Base-by-base conservation (phyloP, 2,797 vertebrate genomes). In the Typhlichthys eigenmanni region DNA sequence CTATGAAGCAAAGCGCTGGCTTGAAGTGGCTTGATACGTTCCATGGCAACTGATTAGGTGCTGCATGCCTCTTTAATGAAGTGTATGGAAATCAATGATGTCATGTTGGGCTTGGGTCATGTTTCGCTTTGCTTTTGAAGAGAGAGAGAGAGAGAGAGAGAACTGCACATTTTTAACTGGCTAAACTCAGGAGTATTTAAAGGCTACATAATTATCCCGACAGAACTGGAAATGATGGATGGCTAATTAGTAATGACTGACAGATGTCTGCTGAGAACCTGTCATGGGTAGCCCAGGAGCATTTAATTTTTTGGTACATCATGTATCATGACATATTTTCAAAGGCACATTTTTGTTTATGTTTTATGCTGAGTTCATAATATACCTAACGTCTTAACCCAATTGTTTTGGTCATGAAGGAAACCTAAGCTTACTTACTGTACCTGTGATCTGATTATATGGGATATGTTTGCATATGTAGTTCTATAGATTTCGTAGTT, bases 1-100 rank as follows among this genome's bases (percentile, higher is more conserved):
- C 78, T 43, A 14, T 17, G 57, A 70, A 62, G 55, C 58, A 75
- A 61, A 17, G 13, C 10, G 1, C 55, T 5, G 57, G 43, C 34
- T 9, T 9, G 34, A 38, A 6, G 24, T 4, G 24, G 24, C 11
- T 0, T 69, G 58, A 60, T 55, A 68, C 34, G 7, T 66, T 61
- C 47, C 54, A 61, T 29, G 60, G 71, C 52, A 83, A 52, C 55
- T 69, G 75, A 87, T 84, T 62, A 82, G 79, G 67, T 69, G 69
- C 61, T 50, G 3, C 45, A 38, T 43, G 48, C 68, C 50, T 52
- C 65, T 67, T 80, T 78, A 74, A 81, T 72, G 55, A 80, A 72
- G 34, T n/a, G 2, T 67, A 62, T 64, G 38, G 29, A 55, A 72
- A 60, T 58, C 57, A 55, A 11, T 59, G 59, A 46, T 12, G 0